Percentiles rank a stretch among this genome's conserved stretches.
Conservation (phyloP, 2,888 invertebrate genomes). For the Diachrysia chrysitis region DNA sequence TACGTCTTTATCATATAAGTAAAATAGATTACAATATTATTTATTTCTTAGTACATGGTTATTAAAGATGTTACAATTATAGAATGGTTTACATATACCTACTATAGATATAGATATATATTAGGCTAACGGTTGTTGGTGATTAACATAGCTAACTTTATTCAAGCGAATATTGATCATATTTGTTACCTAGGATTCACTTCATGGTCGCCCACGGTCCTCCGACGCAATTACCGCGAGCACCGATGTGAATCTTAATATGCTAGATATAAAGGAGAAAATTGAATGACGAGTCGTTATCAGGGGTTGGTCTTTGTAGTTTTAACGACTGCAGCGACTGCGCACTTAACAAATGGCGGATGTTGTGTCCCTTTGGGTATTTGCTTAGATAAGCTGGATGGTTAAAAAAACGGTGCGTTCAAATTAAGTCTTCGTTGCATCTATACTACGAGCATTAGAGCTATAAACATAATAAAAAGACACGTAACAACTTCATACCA, state of each 20-base stretch:
- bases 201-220: background rate
- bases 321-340: conserved; percentile 15
- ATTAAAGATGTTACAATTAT: too few relatives aligned
- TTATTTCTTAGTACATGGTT: too few relatives aligned
- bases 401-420: background rate
- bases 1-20: too few relatives aligned
- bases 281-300: conserved; percentile 13
- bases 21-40: too few relatives aligned
- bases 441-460: background rate
- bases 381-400: conserved; percentile 20
- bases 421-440: background rate
- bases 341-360: conserved; percentile 3
- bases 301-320: conserved; percentile 9
- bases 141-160: conserved; percentile 8
- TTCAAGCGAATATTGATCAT: background rate
- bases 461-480: too few relatives aligned
- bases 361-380: background rate
- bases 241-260: conserved; percentile 12
- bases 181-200: background rate
- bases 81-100: too few relatives aligned
- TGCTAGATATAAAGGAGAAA: conserved; percentile 1
- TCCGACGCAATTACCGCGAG: conserved; percentile 10
- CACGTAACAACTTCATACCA: too few relatives aligned
- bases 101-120: too few relatives aligned
- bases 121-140: too few relatives aligned